phyloP scores from a whole-genome alignment of 2,888 invertebrate genomes.

The Amiota mariae region DNA sequence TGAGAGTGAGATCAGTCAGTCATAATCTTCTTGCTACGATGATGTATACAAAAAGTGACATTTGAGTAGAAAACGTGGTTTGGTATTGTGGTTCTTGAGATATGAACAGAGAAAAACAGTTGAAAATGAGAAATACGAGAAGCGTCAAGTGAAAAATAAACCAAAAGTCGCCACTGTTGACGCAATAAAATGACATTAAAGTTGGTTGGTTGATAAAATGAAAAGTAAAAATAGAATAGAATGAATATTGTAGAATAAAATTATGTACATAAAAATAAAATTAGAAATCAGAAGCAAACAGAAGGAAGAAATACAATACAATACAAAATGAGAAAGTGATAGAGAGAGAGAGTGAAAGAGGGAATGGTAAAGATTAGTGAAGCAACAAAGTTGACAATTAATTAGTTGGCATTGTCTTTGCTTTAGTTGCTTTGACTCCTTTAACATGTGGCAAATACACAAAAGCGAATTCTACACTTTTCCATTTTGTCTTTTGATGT shows the following conservation, averaged over 20 bases:
- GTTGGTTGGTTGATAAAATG: not conserved
- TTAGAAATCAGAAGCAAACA: not conserved
- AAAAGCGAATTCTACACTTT: not conserved
- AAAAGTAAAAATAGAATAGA: not conserved
- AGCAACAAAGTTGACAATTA: slow-evolving; percentile 18
- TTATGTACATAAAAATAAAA: not conserved
- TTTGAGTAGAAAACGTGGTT: slow-evolving; percentile 42
- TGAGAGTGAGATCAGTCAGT: too few species aligned
- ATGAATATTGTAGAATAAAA: too few species aligned
- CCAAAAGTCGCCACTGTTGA: slow-evolving; percentile 51
- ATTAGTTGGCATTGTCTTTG: slow-evolving; percentile 16
- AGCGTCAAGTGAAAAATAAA: not conserved
- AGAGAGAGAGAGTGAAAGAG: not conserved
- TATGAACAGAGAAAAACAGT: slow-evolving; percentile 25
- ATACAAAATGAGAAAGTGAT: not conserved
- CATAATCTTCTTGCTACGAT: not conserved
- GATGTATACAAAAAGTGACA: slow-evolving; percentile 51
- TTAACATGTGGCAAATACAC: not conserved
- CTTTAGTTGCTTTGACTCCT: not conserved
- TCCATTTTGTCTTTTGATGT: not conserved
- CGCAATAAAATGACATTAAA: slow-evolving; percentile 48
- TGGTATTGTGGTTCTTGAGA: not conserved
- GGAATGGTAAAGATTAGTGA: not conserved
- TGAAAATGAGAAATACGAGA: slow-evolving; percentile 5
- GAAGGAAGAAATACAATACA: not conserved